A percentile compares a stretch with the other conserved stretches of the same genome.
Conservation (phyloP, 1,140 invertebrate genomes). For the Stegodyphus dumicola region DNA sequence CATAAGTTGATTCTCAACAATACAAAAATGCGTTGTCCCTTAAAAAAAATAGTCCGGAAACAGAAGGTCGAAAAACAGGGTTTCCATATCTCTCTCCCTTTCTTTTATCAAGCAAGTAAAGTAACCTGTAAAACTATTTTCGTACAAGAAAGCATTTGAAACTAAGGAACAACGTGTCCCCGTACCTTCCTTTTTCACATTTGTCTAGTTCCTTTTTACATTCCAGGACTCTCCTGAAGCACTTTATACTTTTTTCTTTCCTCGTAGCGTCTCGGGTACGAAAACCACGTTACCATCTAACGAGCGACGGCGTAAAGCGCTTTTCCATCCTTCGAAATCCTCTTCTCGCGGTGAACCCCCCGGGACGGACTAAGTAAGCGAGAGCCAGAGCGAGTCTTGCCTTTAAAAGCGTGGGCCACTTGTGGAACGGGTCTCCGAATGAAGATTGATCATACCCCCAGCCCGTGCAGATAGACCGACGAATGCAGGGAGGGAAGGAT, state of each 20-base stretch:
- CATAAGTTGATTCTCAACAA: too few relatives aligned
- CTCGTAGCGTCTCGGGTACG: background rate
- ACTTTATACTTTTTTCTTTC: background rate
- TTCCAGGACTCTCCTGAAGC: background rate
- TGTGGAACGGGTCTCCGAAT: background rate
- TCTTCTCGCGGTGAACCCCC: background rate
- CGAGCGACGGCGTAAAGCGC: background rate
- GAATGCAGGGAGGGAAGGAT: background rate
- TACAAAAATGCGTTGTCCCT: too few relatives aligned
- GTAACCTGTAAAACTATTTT: too few relatives aligned
- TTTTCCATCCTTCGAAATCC: background rate
- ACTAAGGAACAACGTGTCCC: background rate
- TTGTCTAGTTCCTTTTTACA: too few relatives aligned
- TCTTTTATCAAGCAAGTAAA: too few relatives aligned
- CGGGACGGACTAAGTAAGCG: background rate
- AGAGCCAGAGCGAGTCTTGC: background rate
- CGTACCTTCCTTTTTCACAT: background rate
- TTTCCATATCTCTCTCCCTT: too few relatives aligned
- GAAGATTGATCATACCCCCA: background rate
- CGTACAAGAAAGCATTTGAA: too few relatives aligned
- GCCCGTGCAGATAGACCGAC: background rate
- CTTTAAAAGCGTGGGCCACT: constrained; percentile 1
- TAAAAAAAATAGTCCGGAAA: too few relatives aligned
- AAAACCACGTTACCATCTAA: background rate
- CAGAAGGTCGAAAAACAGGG: too few relatives aligned